Percentiles rank a stretch among this genome's conserved stretches.
Evolutionary conservation across 2,113 vertebrate genomes (phyloP).

Genomic region (cattle (Bos taurus)): DNA sequence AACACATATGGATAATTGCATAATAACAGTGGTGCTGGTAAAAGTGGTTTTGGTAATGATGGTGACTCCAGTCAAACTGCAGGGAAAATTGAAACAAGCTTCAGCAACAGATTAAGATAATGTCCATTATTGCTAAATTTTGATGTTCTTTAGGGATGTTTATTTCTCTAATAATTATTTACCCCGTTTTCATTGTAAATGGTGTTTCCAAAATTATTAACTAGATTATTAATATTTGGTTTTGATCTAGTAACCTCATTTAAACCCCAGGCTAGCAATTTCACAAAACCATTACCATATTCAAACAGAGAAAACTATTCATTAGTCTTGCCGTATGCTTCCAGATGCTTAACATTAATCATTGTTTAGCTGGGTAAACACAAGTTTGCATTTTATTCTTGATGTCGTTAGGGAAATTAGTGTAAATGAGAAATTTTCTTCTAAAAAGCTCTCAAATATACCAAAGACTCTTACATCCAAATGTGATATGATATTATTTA

Average conservation of each 20-base stretch:
- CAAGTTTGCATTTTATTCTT: constrained; percentile 59
- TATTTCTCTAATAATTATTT: not conserved
- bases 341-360: constrained; percentile 74
- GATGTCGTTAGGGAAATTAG: constrained; percentile 53
- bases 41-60: not conserved
- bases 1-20: not conserved
- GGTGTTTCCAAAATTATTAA: constrained; percentile 2
- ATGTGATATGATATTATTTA: constrained; percentile 16
- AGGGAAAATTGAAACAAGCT: not conserved
- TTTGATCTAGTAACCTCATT: constrained; percentile 57
- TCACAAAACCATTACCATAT: constrained; percentile 47
- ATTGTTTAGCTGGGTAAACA: constrained; percentile 70
- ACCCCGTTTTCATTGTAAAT: not conserved
- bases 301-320: constrained; percentile 57
- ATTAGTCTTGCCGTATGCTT: constrained; percentile 53
- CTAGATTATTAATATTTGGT: constrained; percentile 48
- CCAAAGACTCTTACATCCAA: constrained; percentile 47
- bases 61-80: not conserved
- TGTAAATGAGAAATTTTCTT: constrained; percentile 70
- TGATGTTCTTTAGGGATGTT: not conserved
- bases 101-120: not conserved
- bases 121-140: not conserved
- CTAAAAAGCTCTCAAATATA: constrained; percentile 40
- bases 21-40: not conserved
- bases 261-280: constrained; percentile 11